Percentiles rank a stretch among this genome's conserved stretches.
These are phyloP conservation scores for Epirrhoe tristata DNA, from an alignment of 2,888 invertebrate genomes.

Conservation along the genomic window DNA sequence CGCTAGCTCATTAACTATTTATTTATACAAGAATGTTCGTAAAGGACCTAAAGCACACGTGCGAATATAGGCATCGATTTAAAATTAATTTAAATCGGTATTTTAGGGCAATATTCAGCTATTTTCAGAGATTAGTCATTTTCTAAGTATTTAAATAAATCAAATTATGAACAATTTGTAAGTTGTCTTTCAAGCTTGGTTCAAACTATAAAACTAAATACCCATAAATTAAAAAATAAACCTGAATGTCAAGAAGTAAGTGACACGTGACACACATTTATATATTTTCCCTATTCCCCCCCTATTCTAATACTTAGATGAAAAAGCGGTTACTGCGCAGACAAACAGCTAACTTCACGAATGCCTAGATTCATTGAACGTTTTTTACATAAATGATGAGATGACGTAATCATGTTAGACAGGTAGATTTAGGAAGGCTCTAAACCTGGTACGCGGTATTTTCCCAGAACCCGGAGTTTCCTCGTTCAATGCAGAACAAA, in stretches of 20 bases:
- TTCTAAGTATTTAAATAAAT: not conserved
- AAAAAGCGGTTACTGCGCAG: too few species aligned
- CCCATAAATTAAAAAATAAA: not conserved
- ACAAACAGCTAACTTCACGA: too few species aligned
- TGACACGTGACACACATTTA: not conserved
- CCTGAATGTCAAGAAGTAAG: not conserved
- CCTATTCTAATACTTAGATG: too few species aligned
- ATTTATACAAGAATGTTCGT: not conserved
- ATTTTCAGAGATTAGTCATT: not conserved
- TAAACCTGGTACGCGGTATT: conserved; percentile 30
- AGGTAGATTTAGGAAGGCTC: conserved; percentile 18
- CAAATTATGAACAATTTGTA: not conserved
- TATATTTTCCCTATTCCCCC: too few species aligned
- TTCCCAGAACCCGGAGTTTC: conserved; percentile 30
- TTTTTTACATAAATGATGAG: too few species aligned
- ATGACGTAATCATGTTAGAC: conserved; percentile 15
- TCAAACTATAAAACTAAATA: not conserved
- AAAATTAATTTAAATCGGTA: not conserved
- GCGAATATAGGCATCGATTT: not conserved
- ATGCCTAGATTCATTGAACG: too few species aligned
- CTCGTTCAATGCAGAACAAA: conserved; percentile 16
- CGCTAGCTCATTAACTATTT: conserved; percentile 2
- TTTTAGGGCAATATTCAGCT: not conserved
- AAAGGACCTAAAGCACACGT: not conserved
- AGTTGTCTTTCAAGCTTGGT: not conserved